Evolutionary conservation across 1,140 invertebrate genomes (phyloP).

Genomic region (Ladona fulva): DNA sequence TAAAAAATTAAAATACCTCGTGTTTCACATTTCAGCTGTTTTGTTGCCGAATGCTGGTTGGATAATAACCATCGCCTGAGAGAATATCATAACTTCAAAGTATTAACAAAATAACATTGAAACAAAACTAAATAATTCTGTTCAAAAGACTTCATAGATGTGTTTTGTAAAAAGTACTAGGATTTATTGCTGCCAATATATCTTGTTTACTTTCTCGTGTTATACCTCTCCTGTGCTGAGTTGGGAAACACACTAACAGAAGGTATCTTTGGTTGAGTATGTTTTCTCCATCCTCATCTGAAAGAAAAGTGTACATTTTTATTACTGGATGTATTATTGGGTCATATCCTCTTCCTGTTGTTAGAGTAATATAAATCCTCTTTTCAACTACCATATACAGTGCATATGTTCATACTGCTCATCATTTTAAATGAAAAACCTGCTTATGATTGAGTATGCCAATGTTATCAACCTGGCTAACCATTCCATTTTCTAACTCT

Average conservation of each 20-base stretch:
- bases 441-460: background rate
- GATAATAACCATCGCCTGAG: background rate
- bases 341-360: background rate
- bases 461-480: background rate
- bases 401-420: background rate
- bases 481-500: background rate
- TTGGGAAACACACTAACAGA: background rate
- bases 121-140: background rate
- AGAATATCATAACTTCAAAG: slow-evolving; percentile 7
- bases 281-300: background rate
- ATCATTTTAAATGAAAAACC: background rate
- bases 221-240: background rate
- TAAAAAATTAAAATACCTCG: no score
- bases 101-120: background rate
- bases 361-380: background rate
- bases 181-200: slow-evolving; percentile 9
- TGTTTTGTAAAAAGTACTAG: slow-evolving; percentile 10
- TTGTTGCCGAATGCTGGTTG: background rate
- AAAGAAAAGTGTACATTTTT: background rate
- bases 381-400: background rate
- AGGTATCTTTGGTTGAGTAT: background rate
- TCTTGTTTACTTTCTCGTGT: slow-evolving; percentile 6
- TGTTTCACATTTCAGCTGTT: background rate
- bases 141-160: slow-evolving; percentile 10
- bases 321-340: background rate